Conservation (phyloP, 2,888 invertebrate genomes). For the Litoditis marina region DNA sequence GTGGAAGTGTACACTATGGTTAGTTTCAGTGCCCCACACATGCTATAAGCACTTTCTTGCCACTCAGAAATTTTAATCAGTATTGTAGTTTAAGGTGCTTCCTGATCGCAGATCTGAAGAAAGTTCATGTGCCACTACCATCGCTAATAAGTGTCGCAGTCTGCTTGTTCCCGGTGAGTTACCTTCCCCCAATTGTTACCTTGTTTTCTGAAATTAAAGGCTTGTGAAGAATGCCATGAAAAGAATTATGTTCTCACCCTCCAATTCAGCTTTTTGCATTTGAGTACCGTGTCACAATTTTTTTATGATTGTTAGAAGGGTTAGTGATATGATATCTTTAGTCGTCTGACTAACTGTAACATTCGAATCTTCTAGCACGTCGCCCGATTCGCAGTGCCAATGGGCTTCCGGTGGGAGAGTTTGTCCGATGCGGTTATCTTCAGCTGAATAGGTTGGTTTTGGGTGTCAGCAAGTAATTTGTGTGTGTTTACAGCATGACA, state of each 20-base stretch:
- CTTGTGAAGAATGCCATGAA: not conserved
- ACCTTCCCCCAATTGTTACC: not conserved
- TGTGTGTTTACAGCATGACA: no score
- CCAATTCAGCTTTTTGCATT: no score
- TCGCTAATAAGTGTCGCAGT: conserved; percentile 31
- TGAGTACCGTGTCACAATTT: no score
- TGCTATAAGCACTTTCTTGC: no score
- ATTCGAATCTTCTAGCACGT: not conserved
- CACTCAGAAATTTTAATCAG: not conserved
- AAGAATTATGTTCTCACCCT: not conserved
- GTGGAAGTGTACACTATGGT: conserved; percentile 50
- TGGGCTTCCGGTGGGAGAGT: conserved; percentile 13
- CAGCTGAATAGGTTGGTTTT: conserved; percentile 16
- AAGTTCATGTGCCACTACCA: conserved; percentile 28
- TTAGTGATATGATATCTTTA: not conserved
- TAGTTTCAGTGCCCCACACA: not conserved
- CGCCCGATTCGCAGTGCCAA: conserved; percentile 1
- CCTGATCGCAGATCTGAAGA: conserved; percentile 15
- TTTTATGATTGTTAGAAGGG: no score
- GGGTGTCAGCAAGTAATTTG: no score
- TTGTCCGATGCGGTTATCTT: conserved; percentile 15
- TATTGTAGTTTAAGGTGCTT: conserved; percentile 3
- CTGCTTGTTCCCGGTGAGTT: conserved; percentile 24
- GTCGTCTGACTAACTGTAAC: not conserved
- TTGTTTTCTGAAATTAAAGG: not conserved